These are phyloP conservation scores for Erpetoichthys calabaricus DNA, from an alignment of 2,797 vertebrate genomes.

Conservation along the genomic window DNA sequence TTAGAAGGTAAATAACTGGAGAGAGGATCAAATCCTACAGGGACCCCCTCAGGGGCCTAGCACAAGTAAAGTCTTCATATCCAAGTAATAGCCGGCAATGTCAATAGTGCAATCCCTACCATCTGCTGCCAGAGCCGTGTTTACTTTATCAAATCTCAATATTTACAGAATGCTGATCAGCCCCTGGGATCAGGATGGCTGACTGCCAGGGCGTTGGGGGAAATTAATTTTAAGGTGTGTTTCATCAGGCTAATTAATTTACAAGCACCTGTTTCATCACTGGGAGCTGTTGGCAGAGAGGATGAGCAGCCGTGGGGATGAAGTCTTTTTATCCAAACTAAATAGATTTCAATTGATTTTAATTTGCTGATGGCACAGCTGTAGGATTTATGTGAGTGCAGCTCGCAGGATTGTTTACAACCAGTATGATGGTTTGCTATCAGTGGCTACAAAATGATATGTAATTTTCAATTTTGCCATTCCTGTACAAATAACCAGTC, in stretches of 20 bases:
- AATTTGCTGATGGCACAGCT: constrained; percentile 52
- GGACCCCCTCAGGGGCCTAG: constrained; percentile 51
- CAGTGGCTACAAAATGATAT: constrained; percentile 13
- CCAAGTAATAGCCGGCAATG: constrained; percentile 47
- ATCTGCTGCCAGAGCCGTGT: constrained; percentile 73
- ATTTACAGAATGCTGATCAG: constrained; percentile 82
- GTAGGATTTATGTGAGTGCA: constrained; percentile 38
- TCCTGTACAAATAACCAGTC: constrained; percentile 2
- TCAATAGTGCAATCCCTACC: constrained; percentile 63
- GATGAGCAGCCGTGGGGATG: constrained; percentile 46
- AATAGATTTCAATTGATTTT: constrained; percentile 64
- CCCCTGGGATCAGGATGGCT: constrained; percentile 62
- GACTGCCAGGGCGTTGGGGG: constrained; percentile 57
- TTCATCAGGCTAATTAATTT: constrained; percentile 78
- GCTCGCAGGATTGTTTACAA: constrained; percentile 20
- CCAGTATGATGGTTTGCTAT: constrained; percentile 15
- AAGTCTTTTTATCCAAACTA: constrained; percentile 44
- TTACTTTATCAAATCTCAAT: constrained; percentile 85
- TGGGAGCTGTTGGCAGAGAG: constrained; percentile 50
- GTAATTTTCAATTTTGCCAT: constrained; percentile 4
- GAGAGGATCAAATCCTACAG: constrained; percentile 52
- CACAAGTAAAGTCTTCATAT: constrained; percentile 52
- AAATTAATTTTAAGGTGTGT: constrained; percentile 66
- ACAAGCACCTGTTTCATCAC: constrained; percentile 73
- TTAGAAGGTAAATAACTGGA: constrained; percentile 75